Evolutionary conservation across 2,888 invertebrate species (phyloP).

Genomic region (Coecobrya sp.): DNA sequence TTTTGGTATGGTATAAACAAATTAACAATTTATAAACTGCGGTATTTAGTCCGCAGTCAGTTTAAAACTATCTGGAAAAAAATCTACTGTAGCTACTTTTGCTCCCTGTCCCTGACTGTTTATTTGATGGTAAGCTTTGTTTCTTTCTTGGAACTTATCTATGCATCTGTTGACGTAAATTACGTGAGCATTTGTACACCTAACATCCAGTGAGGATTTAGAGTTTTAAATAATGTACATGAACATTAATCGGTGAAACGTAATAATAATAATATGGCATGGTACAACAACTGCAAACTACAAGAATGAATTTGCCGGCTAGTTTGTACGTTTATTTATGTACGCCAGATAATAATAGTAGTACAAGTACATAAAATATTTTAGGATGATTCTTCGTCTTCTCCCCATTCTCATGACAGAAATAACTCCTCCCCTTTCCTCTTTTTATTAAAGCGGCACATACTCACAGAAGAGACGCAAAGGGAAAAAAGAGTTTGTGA

Average conservation of each 20-base stretch:
- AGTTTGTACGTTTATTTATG: constrained; percentile 77
- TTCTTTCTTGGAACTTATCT: no score
- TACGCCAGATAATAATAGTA: constrained; percentile 59
- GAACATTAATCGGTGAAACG: constrained; percentile 39
- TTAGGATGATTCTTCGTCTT: constrained; percentile 77
- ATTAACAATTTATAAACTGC: no score
- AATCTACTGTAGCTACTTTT: no score
- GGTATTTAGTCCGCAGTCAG: no score
- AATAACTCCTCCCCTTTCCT: constrained; percentile 77
- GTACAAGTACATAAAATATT: constrained; percentile 72
- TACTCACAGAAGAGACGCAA: constrained; percentile 14
- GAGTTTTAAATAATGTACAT: not conserved
- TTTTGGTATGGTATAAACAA: no score
- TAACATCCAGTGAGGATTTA: not conserved
- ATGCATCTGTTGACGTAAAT: no score
- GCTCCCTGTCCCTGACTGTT: no score
- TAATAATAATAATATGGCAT: constrained; percentile 43
- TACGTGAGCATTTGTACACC: no score
- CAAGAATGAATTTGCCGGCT: constrained; percentile 51
- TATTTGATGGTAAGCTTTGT: no score
- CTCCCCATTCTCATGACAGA: constrained; percentile 80
- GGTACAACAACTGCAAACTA: constrained; percentile 48
- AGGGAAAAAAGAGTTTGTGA: constrained; percentile 56
- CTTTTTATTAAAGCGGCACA: constrained; percentile 78
- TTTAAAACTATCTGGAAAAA: no score